Conservation (phyloP, 1,140 invertebrate genomes). For the Cephus cinctus region DNA sequence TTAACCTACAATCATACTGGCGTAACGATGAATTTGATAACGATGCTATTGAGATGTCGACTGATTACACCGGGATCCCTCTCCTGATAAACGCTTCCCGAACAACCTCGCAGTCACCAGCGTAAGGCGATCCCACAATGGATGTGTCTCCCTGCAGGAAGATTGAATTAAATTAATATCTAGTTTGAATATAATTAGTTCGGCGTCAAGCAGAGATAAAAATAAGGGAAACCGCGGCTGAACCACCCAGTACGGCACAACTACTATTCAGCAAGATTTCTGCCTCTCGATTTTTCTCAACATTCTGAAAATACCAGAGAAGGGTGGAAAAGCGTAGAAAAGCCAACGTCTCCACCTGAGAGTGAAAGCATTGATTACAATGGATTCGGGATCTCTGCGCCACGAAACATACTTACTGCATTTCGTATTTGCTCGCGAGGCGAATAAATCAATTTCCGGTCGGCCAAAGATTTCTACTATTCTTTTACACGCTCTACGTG, state of each 20-base stretch:
- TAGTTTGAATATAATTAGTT: conserved; percentile 1
- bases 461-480: conserved; percentile 22
- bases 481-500: conserved; percentile 5
- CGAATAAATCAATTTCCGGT: conserved; percentile 25
- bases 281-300: conserved; percentile 7
- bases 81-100: neutral
- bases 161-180: conserved; percentile 2
- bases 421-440: conserved; percentile 24
- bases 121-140: conserved; percentile 11
- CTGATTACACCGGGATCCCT: neutral
- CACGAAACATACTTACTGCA: conserved; percentile 21
- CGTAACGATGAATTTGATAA: conserved; percentile 6
- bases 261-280: conserved; percentile 8
- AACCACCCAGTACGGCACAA: conserved; percentile 9
- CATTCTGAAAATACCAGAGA: conserved; percentile 8
- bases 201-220: neutral
- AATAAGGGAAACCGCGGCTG: conserved; percentile 12
- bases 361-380: conserved; percentile 23
- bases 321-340: conserved; percentile 13
- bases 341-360: conserved; percentile 1
- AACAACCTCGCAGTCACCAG: conserved; percentile 13
- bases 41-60: conserved; percentile 9
- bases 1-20: conserved; percentile 2
- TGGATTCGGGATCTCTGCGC: conserved; percentile 19
- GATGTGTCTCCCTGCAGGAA: conserved; percentile 1